These are phyloP conservation scores for Leptothorax acervorum DNA, from an alignment of 2,888 invertebrate species.

Conservation along the genomic window DNA sequence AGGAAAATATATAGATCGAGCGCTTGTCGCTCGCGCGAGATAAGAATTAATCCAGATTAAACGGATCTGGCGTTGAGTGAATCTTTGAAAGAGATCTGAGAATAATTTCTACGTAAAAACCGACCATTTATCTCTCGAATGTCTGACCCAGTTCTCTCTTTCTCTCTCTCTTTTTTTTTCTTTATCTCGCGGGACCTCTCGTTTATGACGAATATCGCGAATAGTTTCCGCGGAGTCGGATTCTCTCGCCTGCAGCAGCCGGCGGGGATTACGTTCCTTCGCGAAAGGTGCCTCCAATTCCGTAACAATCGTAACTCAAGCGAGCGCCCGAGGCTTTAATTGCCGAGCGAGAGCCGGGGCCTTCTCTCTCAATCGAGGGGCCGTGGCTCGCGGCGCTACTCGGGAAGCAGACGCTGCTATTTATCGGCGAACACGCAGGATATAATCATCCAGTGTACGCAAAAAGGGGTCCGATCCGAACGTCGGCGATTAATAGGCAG, in stretches of 20 bases:
- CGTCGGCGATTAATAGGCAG: conserved; percentile 38
- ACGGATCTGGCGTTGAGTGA: not conserved
- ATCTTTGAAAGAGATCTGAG: not conserved
- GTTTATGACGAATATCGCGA: conserved; percentile 17
- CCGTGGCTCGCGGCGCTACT: conserved; percentile 38
- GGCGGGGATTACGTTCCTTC: conserved; percentile 27
- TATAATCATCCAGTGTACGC: conserved; percentile 24
- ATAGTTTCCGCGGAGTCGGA: conserved; percentile 3
- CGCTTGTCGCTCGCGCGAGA: not conserved
- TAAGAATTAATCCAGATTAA: conserved; percentile 5
- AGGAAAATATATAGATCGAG: not conserved
- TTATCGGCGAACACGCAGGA: conserved; percentile 33
- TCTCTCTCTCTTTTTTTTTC: not conserved
- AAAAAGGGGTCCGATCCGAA: conserved; percentile 19
- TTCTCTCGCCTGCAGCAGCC: not conserved
- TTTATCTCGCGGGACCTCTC: not conserved
- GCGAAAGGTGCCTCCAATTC: conserved; percentile 39
- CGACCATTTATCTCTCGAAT: conserved; percentile 26
- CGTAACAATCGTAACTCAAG: conserved; percentile 49
- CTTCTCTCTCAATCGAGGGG: conserved; percentile 34
- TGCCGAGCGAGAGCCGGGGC: conserved; percentile 22
- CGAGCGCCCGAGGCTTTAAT: conserved; percentile 39
- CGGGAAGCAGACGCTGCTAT: conserved; percentile 31
- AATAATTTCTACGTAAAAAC: not conserved
- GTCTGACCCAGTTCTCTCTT: not conserved